phyloP scores from a whole-genome alignment of 2,888 invertebrate species.

The Philonicus albiceps region DNA sequence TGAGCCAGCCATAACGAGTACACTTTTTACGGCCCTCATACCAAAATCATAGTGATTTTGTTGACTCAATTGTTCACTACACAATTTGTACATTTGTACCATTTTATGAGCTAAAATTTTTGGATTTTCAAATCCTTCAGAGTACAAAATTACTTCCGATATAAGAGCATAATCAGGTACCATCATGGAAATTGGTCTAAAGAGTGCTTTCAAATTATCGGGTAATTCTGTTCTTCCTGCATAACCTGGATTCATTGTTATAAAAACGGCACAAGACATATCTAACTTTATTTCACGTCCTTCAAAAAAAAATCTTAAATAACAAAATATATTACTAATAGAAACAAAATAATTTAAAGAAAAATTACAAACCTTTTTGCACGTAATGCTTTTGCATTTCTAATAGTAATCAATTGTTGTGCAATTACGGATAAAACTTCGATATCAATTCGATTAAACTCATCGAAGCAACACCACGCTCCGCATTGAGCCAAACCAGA shows the following conservation, averaged over 20 bases:
- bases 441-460: slow-evolving; percentile 90
- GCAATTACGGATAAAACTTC: slow-evolving; percentile 91
- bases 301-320: slow-evolving; percentile 81
- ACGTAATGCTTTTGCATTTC: slow-evolving; percentile 81
- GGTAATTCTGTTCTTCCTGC: slow-evolving; percentile 89
- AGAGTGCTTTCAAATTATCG: slow-evolving; percentile 86
- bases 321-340: neutral
- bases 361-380: slow-evolving; percentile 57
- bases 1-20: slow-evolving; percentile 91
- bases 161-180: slow-evolving; percentile 86
- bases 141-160: slow-evolving; percentile 91
- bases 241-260: slow-evolving; percentile 93
- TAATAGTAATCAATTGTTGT: slow-evolving; percentile 86
- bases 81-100: slow-evolving; percentile 92
- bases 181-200: slow-evolving; percentile 91
- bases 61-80: slow-evolving; percentile 89
- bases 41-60: slow-evolving; percentile 94
- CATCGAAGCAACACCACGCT: slow-evolving; percentile 93
- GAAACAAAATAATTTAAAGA: slow-evolving; percentile 55
- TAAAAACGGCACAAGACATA: slow-evolving; percentile 82
- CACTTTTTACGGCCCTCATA: slow-evolving; percentile 93
- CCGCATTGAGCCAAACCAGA: slow-evolving; percentile 89
- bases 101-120: slow-evolving; percentile 88
- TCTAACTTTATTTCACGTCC: slow-evolving; percentile 86
- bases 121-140: slow-evolving; percentile 90